These are phyloP conservation scores for Zapornia atra DNA, from an alignment of 2,113 vertebrate species.

Conservation along the genomic window DNA sequence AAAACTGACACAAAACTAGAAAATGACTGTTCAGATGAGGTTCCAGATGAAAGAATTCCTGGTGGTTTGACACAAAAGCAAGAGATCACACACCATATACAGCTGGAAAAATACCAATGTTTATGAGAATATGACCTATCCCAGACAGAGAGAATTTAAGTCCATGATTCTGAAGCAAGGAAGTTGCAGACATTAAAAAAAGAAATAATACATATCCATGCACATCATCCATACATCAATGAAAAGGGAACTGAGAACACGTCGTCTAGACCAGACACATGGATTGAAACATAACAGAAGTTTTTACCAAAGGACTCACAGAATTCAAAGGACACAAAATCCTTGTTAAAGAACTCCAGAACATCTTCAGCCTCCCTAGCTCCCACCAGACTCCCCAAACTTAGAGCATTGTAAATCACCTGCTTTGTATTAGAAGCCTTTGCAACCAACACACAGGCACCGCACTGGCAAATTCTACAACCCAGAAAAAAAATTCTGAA, in stretches of 20 bases:
- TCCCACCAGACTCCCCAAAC: neutral
- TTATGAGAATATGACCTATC: neutral
- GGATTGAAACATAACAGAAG: neutral
- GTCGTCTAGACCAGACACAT: neutral
- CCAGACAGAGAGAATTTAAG: neutral
- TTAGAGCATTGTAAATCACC: neutral
- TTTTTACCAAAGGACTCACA: neutral
- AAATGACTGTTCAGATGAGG: neutral
- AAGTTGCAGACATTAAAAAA: neutral
- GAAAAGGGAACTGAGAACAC: neutral
- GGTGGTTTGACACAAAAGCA: neutral
- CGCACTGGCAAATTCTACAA: neutral
- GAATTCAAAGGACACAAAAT: neutral
- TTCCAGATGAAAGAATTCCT: neutral
- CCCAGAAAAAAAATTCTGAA: neutral
- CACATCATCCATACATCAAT: rapidly evolving
- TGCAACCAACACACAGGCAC: neutral
- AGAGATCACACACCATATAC: neutral
- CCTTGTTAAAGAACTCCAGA: neutral
- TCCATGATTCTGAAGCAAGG: neutral
- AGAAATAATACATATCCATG: neutral
- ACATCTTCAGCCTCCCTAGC: neutral
- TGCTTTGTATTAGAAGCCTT: too few relatives aligned
- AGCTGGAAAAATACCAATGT: neutral
- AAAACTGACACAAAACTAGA: neutral